Conservation (phyloP, 53 echinoderm and acorn worm genomes). For the Echinometra lucunter region DNA sequence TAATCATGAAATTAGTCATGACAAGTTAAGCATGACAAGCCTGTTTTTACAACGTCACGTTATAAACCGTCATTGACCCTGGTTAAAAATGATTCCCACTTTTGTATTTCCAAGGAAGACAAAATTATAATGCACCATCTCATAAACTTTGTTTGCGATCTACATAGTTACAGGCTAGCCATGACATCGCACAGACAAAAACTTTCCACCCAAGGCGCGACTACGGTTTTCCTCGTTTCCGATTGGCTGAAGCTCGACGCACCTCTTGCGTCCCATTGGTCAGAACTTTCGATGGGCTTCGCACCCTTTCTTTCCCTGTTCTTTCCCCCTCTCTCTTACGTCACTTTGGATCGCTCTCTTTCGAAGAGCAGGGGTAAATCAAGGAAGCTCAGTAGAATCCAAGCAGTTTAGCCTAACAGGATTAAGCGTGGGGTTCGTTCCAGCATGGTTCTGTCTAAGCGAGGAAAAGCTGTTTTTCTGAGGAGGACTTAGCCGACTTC, state of each 20-base stretch:
- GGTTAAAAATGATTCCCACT: not conserved
- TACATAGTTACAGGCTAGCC: not conserved
- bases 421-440: not conserved
- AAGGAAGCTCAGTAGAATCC: not conserved
- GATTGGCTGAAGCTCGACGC: conserved; percentile 10
- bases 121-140: no score
- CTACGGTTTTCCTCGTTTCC: not conserved
- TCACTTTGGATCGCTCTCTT: not conserved
- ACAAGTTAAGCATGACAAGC: no score
- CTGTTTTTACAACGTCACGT: not conserved
- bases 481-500: not conserved
- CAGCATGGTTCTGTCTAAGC: not conserved
- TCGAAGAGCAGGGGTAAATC: not conserved
- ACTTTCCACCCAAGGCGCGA: not conserved
- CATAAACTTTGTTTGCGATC: no score
- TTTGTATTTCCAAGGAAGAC: not conserved
- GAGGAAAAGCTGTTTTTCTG: not conserved
- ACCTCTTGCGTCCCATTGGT: not conserved
- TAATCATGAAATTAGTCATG: not conserved
- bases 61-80: not conserved
- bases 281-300: not conserved
- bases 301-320: not conserved
- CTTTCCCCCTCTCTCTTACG: not conserved
- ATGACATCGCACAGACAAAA: not conserved
- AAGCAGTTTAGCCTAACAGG: conserved; percentile 2